Percentiles rank a stretch among this genome's conserved stretches.
These are phyloP conservation scores for Pristionchus japonicus DNA, from an alignment of 2,888 invertebrate species.

Conservation along the genomic window DNA sequence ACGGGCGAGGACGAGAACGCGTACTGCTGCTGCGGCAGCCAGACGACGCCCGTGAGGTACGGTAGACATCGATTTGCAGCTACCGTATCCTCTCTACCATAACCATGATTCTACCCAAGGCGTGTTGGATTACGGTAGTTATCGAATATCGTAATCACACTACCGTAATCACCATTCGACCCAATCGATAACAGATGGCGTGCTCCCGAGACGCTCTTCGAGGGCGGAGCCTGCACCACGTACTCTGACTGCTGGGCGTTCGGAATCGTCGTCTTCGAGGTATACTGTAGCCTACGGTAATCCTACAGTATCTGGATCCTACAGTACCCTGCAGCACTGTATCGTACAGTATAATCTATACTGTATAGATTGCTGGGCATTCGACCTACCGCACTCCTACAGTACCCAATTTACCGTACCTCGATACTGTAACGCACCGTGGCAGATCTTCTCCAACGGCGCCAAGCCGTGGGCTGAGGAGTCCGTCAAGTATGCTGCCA, in stretches of 20 bases:
- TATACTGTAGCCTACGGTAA: constrained; percentile 8
- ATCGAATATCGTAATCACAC: too few species aligned
- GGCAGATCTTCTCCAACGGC: constrained; percentile 55
- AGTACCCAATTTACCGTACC: too few species aligned
- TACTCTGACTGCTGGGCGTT: constrained; percentile 67
- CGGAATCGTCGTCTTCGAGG: constrained; percentile 50
- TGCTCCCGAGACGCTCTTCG: constrained; percentile 64
- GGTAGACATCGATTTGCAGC: not conserved
- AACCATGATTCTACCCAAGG: too few species aligned
- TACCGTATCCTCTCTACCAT: too few species aligned
- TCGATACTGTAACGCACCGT: too few species aligned
- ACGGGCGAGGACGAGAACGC: not conserved
- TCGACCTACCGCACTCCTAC: too few species aligned
- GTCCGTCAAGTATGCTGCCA: constrained; percentile 52
- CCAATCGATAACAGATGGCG: constrained; percentile 54
- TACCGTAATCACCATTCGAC: not conserved
- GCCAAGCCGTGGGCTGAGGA: constrained; percentile 57
- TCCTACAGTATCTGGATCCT: constrained; percentile 47
- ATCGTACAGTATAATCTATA: too few species aligned
- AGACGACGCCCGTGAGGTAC: constrained; percentile 23
- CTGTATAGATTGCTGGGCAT: too few species aligned
- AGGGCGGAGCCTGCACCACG: constrained; percentile 54
- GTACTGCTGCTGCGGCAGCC: not conserved
- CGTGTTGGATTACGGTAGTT: constrained; percentile 19
- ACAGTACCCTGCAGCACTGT: too few species aligned